These are phyloP conservation scores for Cyanoliseus patagonus DNA, from an alignment of 2,113 vertebrate species.

Conservation along the genomic window DNA sequence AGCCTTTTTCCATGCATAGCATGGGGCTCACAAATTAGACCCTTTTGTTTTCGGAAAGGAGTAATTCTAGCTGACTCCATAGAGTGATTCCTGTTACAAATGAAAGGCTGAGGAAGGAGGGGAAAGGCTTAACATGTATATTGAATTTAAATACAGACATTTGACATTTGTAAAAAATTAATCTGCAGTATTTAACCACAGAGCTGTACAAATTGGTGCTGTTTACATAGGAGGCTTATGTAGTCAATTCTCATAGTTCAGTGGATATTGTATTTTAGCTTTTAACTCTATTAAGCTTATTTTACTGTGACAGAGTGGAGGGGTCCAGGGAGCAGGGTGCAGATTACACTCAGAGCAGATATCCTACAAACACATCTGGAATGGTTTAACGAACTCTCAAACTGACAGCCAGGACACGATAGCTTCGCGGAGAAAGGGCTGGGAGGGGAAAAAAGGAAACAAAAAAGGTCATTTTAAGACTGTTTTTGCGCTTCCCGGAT, in stretches of 20 bases:
- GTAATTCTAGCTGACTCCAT: conserved; percentile 19
- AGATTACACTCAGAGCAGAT: not conserved
- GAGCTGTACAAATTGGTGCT: conserved; percentile 46
- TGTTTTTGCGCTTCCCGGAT: not conserved
- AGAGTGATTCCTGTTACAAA: conserved; percentile 24
- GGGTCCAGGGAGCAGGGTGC: not conserved
- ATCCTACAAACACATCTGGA: not conserved
- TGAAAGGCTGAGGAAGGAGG: conserved; percentile 7
- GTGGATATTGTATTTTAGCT: conserved; percentile 30
- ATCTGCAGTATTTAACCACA: conserved; percentile 28
- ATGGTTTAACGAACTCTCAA: conserved; percentile 6
- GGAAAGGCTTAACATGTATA: conserved; percentile 21
- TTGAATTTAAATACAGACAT: conserved; percentile 55
- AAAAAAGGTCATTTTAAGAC: not conserved
- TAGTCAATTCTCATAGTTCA: conserved; percentile 49
- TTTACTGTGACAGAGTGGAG: not conserved
- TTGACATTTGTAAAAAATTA: conserved; percentile 57
- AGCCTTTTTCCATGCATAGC: not conserved
- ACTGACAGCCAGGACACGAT: not conserved
- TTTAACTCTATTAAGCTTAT: conserved; percentile 52
- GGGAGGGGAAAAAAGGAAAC: not conserved
- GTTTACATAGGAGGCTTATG: conserved; percentile 51
- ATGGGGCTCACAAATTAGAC: not conserved
- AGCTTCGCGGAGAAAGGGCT: not conserved
- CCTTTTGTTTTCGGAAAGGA: not conserved